Evolutionary conservation across 1,140 invertebrate genomes (phyloP), one percentile per base, ranked within the genome.

Genomic region (Drosophila nigrodunni): DNA sequence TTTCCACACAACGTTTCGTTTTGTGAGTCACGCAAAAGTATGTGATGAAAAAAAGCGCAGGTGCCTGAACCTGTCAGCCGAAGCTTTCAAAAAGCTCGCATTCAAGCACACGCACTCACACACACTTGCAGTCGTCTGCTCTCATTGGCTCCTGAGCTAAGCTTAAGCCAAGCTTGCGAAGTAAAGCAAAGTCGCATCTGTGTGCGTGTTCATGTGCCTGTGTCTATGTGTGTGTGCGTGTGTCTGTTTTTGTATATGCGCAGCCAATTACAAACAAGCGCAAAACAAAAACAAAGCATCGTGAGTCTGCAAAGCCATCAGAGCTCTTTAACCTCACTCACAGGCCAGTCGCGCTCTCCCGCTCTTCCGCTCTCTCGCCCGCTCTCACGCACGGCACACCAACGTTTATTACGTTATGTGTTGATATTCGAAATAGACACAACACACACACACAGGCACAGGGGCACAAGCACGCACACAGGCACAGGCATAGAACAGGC

Each of bases 391-490:
- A 21, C 55, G 9, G 39, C 57, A 50, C 39, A 60, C 61, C 57
- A 37, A 34, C 55, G 41, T 5, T 46, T 74, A 21, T 39, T 47
- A 43, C 39, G 52, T 62, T 47, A n/a, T 59, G 37, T 44, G 46
- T 62, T 15, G 10, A n/a, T 59, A 43, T 71, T 75, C 43, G 47
- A 60, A 65, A 71, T 68, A 68, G 47, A 70, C 65, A 13, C 72
- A 62, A 30, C 50, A 41, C 46, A 60, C 50, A 49, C 41, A 41
- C 18, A 68, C n/a, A 44, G 4, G 3, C 21, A 30, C 2, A 25
- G n/a, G n/a, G n/a, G n/a, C 10, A 52, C 35, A 52, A 5, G 13
- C n/a, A 43, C 21, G 57, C 30, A 43, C 1, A 57, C 25, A 37
- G 8, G 34, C 6, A 21, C 7, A 41, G 11, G 34, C 7, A 30